phyloP scores from a whole-genome alignment of 2,888 invertebrate species.

The Lissonota sp. region DNA sequence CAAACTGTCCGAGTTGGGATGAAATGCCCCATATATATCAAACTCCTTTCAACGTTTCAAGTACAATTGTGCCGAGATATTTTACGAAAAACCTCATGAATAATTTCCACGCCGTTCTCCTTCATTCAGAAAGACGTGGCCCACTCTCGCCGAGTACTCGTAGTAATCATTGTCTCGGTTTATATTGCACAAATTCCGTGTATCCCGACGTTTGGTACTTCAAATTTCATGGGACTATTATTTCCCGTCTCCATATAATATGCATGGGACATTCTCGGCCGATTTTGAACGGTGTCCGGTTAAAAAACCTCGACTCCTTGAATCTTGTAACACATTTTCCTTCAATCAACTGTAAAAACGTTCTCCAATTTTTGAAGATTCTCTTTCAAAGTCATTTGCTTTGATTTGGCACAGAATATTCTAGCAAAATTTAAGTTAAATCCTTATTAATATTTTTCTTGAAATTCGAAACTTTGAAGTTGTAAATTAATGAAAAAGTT shows the following conservation, averaged over 20 bases:
- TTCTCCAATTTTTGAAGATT: background rate
- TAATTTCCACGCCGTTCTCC: conserved; percentile 56
- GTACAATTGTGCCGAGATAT: conserved; percentile 50
- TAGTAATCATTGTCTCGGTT: conserved; percentile 36
- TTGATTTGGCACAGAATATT: too few relatives aligned
- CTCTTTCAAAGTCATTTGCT: too few relatives aligned
- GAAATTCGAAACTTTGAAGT: too few relatives aligned
- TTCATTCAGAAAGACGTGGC: conserved; percentile 45
- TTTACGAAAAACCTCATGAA: conserved; percentile 61
- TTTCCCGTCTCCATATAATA: background rate
- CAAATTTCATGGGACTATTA: background rate
- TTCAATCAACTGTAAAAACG: background rate
- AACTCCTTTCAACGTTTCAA: conserved; percentile 39
- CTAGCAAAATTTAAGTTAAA: too few relatives aligned
- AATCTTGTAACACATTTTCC: background rate
- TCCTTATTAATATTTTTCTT: too few relatives aligned
- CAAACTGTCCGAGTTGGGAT: too few relatives aligned
- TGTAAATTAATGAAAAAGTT: too few relatives aligned
- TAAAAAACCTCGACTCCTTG: too few relatives aligned
- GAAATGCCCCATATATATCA: too few relatives aligned
- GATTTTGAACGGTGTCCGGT: too few relatives aligned
- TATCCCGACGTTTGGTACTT: background rate
- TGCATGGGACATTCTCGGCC: background rate
- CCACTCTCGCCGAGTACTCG: conserved; percentile 45
- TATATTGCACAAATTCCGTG: background rate